Evolutionary conservation across 2,888 invertebrate genomes (phyloP).

Genomic region (Chydorus sphaericus): DNA sequence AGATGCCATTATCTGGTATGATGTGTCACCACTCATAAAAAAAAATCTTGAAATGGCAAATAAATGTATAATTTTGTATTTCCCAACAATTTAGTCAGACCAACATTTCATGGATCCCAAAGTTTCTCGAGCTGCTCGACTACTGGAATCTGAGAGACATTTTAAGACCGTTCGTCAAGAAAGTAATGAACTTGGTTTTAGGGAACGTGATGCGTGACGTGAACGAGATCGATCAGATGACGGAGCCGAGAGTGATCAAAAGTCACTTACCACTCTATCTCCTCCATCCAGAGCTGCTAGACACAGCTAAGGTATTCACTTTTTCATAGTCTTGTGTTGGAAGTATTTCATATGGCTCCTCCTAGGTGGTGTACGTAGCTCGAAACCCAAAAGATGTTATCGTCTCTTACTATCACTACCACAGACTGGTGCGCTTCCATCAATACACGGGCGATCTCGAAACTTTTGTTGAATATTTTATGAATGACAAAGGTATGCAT

Average conservation of each 20-base stretch:
- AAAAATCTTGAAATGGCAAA: not conserved
- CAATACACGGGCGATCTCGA: slow-evolving; percentile 2
- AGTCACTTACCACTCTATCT: slow-evolving; percentile 25
- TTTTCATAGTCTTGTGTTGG: not conserved
- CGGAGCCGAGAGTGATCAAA: slow-evolving; percentile 24
- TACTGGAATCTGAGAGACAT: not conserved
- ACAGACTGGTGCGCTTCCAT: not conserved
- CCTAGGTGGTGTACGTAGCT: slow-evolving; percentile 64
- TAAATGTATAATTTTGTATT: not conserved
- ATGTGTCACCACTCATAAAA: no score
- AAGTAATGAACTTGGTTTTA: not conserved
- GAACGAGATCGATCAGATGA: not conserved
- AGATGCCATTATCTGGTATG: not conserved
- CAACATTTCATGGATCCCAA: not conserved
- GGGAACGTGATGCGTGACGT: not conserved
- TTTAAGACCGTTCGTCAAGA: not conserved
- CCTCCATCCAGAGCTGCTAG: slow-evolving; percentile 20
- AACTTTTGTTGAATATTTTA: slow-evolving; percentile 10
- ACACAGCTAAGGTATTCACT: slow-evolving; percentile 36
- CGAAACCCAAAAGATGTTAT: slow-evolving; percentile 74
- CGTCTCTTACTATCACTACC: slow-evolving; percentile 15
- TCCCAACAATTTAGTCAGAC: not conserved
- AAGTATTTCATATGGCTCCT: not conserved
- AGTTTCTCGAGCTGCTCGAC: not conserved
- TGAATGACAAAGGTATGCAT: slow-evolving; percentile 1